Evolutionary conservation across 2,888 invertebrate species (phyloP).

Genomic region (Adineta ricciae): DNA sequence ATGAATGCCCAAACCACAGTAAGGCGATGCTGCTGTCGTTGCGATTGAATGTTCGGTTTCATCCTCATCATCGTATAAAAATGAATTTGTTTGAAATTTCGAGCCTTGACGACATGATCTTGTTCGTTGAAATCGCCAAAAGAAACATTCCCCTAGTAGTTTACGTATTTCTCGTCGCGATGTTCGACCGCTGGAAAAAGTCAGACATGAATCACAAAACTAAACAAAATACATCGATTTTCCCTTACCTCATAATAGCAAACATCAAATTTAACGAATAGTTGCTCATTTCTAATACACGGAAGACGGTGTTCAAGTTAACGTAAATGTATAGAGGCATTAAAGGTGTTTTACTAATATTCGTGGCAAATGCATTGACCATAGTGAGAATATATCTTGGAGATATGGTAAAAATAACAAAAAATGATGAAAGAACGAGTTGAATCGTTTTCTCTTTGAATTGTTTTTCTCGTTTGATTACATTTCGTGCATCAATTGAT

Average conservation of each 20-base stretch:
- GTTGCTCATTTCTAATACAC: neutral
- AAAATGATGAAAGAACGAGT: slow-evolving; percentile 30
- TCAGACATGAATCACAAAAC: too few relatives aligned
- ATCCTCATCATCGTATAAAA: neutral
- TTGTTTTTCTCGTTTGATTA: slow-evolving; percentile 28
- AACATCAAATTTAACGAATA: neutral
- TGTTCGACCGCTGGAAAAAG: neutral
- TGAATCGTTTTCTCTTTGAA: slow-evolving; percentile 31
- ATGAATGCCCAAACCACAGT: neutral
- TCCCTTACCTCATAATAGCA: neutral
- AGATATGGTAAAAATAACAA: slow-evolving; percentile 28
- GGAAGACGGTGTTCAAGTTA: neutral
- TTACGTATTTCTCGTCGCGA: neutral
- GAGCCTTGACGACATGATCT: neutral
- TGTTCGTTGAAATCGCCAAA: neutral
- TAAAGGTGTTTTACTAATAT: neutral
- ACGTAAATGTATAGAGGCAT: neutral
- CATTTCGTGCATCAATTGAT: slow-evolving; percentile 1
- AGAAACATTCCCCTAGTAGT: neutral
- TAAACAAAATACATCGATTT: too few relatives aligned
- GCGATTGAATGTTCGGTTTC: neutral
- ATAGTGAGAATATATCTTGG: slow-evolving; percentile 28
- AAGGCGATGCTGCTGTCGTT: neutral
- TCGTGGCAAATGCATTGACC: neutral
- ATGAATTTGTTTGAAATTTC: neutral